A percentile compares a stretch with the other conserved stretches of the same genome.
Evolutionary conservation across 2,113 vertebrate genomes (phyloP).

Genomic region (Romanogobio albipinnatus): DNA sequence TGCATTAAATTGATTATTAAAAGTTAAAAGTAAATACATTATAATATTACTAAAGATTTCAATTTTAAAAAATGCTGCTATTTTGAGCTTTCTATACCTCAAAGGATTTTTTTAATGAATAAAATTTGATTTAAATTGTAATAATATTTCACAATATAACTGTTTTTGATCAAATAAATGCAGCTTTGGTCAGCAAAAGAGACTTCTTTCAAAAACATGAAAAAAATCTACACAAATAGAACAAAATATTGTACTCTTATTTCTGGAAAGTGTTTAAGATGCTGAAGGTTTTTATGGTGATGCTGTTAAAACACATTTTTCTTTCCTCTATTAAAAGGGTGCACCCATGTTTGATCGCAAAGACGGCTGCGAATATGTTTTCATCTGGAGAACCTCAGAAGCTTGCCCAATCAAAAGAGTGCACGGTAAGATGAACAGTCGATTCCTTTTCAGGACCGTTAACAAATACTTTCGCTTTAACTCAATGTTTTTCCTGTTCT

Average conservation of each 20-base stretch:
- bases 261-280: not conserved
- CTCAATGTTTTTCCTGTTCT: too few species aligned
- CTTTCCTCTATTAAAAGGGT: constrained; percentile 74
- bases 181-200: not conserved
- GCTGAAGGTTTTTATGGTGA: not conserved
- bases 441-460: not conserved
- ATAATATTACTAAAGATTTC: too few species aligned
- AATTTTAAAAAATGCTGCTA: too few species aligned
- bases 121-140: not conserved
- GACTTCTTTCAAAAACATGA: not conserved
- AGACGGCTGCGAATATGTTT: constrained; percentile 89
- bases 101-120: too few species aligned
- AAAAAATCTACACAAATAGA: too few species aligned
- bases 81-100: too few species aligned
- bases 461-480: not conserved
- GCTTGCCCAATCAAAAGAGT: constrained; percentile 86
- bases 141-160: not conserved
- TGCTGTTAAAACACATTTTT: not conserved
- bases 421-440: constrained; percentile 75
- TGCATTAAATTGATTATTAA: too few species aligned
- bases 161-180: not conserved
- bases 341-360: constrained; percentile 84
- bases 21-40: too few species aligned
- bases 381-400: constrained; percentile 91
- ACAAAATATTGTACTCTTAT: too few species aligned